Evolutionary conservation across 1,140 invertebrate genomes (phyloP).

Genomic region (Plodia interpunctella): DNA sequence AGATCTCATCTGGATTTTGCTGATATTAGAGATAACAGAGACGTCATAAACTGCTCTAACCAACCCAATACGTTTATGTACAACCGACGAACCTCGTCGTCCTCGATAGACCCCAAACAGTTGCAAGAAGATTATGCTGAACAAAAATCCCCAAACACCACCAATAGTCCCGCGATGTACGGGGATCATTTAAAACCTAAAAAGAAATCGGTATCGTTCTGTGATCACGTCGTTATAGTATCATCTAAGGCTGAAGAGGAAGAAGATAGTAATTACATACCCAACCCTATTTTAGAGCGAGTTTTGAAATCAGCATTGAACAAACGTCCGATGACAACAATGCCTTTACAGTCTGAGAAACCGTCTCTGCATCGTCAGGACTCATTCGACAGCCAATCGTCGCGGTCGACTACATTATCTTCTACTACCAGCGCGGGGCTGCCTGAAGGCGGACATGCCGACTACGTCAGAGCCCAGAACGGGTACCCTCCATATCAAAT

Average conservation of each 20-base stretch:
- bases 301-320: conserved; percentile 89
- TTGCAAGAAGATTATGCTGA: conserved; percentile 63
- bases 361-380: conserved; percentile 68
- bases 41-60: conserved; percentile 67
- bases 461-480: conserved; percentile 76
- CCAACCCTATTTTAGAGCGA: conserved; percentile 92
- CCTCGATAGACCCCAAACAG: conserved; percentile 67
- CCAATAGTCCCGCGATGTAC: conserved; percentile 39
- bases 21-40: conserved; percentile 55
- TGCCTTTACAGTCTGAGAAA: conserved; percentile 66
- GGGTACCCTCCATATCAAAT: conserved; percentile 60
- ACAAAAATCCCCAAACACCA: conserved; percentile 37
- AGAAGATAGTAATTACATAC: conserved; percentile 92
- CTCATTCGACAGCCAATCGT: conserved; percentile 76
- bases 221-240: conserved; percentile 94
- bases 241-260: conserved; percentile 91
- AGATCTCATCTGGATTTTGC: conserved; percentile 56
- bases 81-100: conserved; percentile 63
- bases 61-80: conserved; percentile 49
- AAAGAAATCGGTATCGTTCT: conserved; percentile 96
- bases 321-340: conserved; percentile 81
- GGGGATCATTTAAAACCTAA: conserved; percentile 79
- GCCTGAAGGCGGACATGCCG: conserved; percentile 58
- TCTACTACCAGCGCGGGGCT: conserved; percentile 60
- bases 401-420: conserved; percentile 70